phyloP scores from a whole-genome alignment of 2,113 vertebrate species.

The Semnornis frantzii region DNA sequence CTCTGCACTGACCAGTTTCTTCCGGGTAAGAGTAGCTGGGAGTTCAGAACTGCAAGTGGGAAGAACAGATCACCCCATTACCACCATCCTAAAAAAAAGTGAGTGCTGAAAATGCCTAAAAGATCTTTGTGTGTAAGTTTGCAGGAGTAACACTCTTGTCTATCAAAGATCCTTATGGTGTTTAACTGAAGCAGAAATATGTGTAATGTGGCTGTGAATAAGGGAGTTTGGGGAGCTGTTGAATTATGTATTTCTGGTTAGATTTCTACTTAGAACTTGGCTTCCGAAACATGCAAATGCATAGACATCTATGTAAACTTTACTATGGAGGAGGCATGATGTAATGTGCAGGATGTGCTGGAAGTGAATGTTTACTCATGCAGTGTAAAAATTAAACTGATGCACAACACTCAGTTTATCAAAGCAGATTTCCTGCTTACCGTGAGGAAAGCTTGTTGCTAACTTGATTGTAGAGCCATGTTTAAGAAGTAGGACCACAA shows the following conservation, averaged over 20 bases:
- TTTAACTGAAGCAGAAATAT: not conserved
- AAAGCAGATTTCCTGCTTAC: not conserved
- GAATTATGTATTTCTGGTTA: constrained; percentile 5
- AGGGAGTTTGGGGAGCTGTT: not conserved
- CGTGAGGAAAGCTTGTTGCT: not conserved
- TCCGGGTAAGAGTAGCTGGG: not conserved
- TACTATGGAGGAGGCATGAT: not conserved
- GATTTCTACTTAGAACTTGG: not conserved
- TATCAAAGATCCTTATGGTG: not conserved
- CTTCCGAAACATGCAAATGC: not conserved
- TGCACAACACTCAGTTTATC: not conserved
- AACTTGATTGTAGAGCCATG: constrained; percentile 37
- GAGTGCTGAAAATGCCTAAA: not conserved
- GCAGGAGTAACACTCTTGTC: not conserved
- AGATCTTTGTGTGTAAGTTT: not conserved
- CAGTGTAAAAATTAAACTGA: not conserved
- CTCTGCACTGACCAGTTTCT: not conserved
- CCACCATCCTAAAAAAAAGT: not conserved
- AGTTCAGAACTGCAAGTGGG: not conserved
- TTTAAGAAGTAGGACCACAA: constrained; percentile 31
- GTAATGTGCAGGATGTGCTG: not conserved
- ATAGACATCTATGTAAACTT: not conserved
- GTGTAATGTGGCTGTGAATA: not conserved
- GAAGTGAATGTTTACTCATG: not conserved
- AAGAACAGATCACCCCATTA: not conserved